Conservation (phyloP, 2,797 vertebrate species). For the Garrulus glandarius region DNA sequence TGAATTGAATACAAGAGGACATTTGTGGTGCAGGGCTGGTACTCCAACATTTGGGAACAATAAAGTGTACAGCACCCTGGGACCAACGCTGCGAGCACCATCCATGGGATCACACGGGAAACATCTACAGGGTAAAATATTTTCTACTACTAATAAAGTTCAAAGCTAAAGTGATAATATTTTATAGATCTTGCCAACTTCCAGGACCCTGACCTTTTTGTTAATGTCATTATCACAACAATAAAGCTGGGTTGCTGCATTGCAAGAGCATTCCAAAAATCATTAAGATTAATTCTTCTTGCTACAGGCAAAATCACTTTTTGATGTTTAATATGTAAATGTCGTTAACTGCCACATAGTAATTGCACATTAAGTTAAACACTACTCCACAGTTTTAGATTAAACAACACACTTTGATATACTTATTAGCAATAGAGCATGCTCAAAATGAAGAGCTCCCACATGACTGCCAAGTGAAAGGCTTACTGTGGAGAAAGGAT, state of each 20-base stretch:
- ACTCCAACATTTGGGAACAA: not conserved
- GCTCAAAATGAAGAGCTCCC: not conserved
- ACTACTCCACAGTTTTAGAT: not conserved
- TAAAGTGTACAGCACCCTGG: not conserved
- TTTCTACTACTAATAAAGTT: not conserved
- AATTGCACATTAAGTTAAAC: not conserved
- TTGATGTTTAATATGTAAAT: not conserved
- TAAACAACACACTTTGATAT: not conserved
- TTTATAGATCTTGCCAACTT: not conserved
- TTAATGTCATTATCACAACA: not conserved
- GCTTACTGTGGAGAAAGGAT: not conserved
- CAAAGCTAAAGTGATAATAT: not conserved
- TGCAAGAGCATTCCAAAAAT: not conserved
- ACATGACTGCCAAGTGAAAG: not conserved
- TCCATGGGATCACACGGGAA: not conserved
- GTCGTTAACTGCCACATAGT: not conserved
- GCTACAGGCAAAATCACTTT: not conserved
- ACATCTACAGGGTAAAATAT: not conserved
- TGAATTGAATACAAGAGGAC: fast-evolving
- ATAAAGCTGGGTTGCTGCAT: not conserved
- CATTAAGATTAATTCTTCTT: not conserved
- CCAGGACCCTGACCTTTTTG: not conserved
- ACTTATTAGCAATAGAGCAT: not conserved
- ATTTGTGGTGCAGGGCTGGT: not conserved
- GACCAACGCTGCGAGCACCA: not conserved